Conservation (phyloP, 2,888 invertebrate genomes). For the Caenorhabditis sp. region DNA sequence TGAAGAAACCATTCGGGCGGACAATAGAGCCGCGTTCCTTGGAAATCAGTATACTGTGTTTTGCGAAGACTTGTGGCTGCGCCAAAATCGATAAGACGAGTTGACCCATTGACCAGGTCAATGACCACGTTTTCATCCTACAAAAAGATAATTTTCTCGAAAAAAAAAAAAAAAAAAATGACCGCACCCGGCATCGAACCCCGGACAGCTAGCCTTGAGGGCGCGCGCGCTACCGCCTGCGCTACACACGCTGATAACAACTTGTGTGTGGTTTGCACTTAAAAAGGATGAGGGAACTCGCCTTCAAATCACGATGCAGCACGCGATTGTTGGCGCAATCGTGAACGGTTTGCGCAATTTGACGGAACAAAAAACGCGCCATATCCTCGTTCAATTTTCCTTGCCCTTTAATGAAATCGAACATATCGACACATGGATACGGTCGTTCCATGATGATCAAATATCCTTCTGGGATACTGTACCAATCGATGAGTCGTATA, state of each 20-base stretch:
- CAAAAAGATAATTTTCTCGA: constrained; percentile 16
- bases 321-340: constrained; percentile 60
- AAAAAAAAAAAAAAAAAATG: too few relatives aligned
- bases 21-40: constrained; percentile 66
- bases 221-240: too few relatives aligned
- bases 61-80: constrained; percentile 66
- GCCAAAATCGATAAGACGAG: constrained; percentile 68
- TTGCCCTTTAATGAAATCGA: constrained; percentile 65
- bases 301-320: constrained; percentile 67
- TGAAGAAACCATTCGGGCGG: constrained; percentile 70
- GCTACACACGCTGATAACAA: too few relatives aligned
- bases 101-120: constrained; percentile 63
- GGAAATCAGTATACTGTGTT: constrained; percentile 65
- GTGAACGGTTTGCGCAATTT: constrained; percentile 61
- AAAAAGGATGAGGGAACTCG: constrained; percentile 7
- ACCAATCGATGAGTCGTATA: constrained; percentile 67
- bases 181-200: too few relatives aligned
- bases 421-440: constrained; percentile 65
- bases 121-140: constrained; percentile 68
- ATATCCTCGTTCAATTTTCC: constrained; percentile 60
- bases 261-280: too few relatives aligned
- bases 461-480: constrained; percentile 67
- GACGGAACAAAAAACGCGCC: constrained; percentile 63
- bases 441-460: constrained; percentile 69
- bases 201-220: too few relatives aligned